A percentile compares a stretch with the other conserved stretches of the same genome.
Evolutionary conservation across 2,888 invertebrate species (phyloP).

Genomic region (Coenonympha glycerion): DNA sequence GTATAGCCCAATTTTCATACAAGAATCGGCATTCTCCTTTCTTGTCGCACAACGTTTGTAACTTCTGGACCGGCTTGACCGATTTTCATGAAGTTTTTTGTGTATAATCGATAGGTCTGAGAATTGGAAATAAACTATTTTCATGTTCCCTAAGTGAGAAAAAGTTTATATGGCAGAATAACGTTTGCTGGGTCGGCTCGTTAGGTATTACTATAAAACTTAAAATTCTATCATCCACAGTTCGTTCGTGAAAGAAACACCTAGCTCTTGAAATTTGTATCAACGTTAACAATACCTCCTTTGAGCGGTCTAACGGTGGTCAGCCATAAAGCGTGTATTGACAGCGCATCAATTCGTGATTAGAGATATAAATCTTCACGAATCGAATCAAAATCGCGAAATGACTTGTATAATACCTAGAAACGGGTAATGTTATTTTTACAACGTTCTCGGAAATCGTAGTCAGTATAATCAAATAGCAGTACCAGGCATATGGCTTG

Average conservation of each 20-base stretch:
- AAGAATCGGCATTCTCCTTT: too few species aligned
- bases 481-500: too few species aligned
- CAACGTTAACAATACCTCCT: conserved; percentile 12
- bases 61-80: too few species aligned
- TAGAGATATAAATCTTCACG: conserved; percentile 34
- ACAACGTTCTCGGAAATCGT: conserved; percentile 7
- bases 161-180: too few species aligned
- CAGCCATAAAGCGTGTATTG: conserved; percentile 35
- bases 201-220: too few species aligned
- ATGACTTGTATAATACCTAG: conserved; percentile 12
- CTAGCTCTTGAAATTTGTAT: not conserved
- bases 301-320: conserved; percentile 36
- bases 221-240: not conserved
- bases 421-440: conserved; percentile 5
- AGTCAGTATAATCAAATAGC: not conserved
- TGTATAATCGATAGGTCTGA: too few species aligned
- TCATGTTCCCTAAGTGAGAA: too few species aligned
- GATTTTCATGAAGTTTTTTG: too few species aligned
- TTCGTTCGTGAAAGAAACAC: conserved; percentile 3
- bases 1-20: too few species aligned
- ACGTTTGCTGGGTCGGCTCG: too few species aligned
- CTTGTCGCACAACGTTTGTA: too few species aligned
- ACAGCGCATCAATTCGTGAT: conserved; percentile 32
- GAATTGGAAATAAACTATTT: too few species aligned
- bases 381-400: conserved; percentile 15